phyloP scores from a whole-genome alignment of 2,888 invertebrate genomes.

The Drosophila leonis region DNA sequence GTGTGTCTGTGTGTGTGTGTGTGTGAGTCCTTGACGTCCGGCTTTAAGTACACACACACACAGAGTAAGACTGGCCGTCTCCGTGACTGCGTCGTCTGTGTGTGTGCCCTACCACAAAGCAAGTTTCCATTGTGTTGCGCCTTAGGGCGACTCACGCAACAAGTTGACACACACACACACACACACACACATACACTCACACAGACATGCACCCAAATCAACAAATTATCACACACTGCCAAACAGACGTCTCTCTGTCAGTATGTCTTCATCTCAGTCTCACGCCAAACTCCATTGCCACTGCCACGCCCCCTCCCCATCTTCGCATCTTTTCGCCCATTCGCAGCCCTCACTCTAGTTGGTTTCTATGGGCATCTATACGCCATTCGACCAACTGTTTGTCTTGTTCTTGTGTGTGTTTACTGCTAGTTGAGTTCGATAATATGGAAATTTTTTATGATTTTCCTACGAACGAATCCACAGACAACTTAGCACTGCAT shows the following conservation, averaged over 20 bases:
- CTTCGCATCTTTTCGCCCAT: neutral
- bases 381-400: conserved; percentile 14
- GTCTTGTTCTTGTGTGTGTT: conserved; percentile 31
- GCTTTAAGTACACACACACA: conserved; percentile 57
- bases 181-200: conserved; percentile 24
- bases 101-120: conserved; percentile 22
- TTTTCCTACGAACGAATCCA: conserved; percentile 74
- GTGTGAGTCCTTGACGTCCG: conserved; percentile 70
- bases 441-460: conserved; percentile 84
- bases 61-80: conserved; percentile 30
- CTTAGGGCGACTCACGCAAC: conserved; percentile 63
- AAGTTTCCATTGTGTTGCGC: conserved; percentile 70
- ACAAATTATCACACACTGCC: conserved; percentile 72
- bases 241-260: conserved; percentile 42
- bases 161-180: conserved; percentile 55
- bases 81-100: conserved; percentile 21
- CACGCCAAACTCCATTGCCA: conserved; percentile 8
- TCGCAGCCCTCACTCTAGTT: neutral
- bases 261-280: conserved; percentile 44
- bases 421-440: conserved; percentile 78
- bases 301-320: neutral
- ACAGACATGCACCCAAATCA: conserved; percentile 49
- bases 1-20: conserved; percentile 23
- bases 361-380: conserved; percentile 21
- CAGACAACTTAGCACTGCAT: conserved; percentile 52